These are phyloP conservation scores for Heliconius melpomene DNA, from an alignment of 1,140 invertebrate species.

Conservation along the genomic window DNA sequence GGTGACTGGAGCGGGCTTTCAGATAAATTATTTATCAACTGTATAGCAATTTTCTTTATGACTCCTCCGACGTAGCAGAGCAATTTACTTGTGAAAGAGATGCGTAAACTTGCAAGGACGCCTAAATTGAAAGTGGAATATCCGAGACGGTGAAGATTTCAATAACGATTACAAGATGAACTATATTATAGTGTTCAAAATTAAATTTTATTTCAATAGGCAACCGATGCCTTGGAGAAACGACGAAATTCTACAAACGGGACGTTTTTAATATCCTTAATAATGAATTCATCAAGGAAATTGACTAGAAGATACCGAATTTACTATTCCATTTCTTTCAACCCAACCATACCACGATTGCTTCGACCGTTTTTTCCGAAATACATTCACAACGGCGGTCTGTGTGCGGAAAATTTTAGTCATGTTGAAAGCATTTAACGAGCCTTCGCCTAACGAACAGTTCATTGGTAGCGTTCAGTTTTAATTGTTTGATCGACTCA, in stretches of 20 bases:
- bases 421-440: constrained; percentile 33
- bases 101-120: constrained; percentile 78
- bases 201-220: neutral
- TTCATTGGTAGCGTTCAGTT: constrained; percentile 46
- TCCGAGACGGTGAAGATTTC: constrained; percentile 59
- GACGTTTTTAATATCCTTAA: constrained; percentile 72
- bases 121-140: constrained; percentile 72
- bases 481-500: constrained; percentile 53
- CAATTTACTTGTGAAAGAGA: constrained; percentile 79
- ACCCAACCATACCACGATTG: constrained; percentile 48
- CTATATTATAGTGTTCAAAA: neutral
- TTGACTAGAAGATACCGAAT: constrained; percentile 68
- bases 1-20: constrained; percentile 78
- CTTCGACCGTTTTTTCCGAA: constrained; percentile 39
- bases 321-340: constrained; percentile 55
- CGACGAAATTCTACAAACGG: constrained; percentile 31
- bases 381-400: constrained; percentile 12
- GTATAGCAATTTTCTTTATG: constrained; percentile 81
- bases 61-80: constrained; percentile 78
- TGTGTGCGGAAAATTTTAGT: constrained; percentile 26
- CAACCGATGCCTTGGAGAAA: constrained; percentile 2
- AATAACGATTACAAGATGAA: constrained; percentile 21
- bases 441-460: constrained; percentile 40
- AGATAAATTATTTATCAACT: constrained; percentile 82
- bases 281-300: constrained; percentile 76